Percentiles rank a stretch among this genome's conserved stretches.
Evolutionary conservation across 2,888 invertebrate genomes (phyloP).

Genomic region (Acrobasis suavella): DNA sequence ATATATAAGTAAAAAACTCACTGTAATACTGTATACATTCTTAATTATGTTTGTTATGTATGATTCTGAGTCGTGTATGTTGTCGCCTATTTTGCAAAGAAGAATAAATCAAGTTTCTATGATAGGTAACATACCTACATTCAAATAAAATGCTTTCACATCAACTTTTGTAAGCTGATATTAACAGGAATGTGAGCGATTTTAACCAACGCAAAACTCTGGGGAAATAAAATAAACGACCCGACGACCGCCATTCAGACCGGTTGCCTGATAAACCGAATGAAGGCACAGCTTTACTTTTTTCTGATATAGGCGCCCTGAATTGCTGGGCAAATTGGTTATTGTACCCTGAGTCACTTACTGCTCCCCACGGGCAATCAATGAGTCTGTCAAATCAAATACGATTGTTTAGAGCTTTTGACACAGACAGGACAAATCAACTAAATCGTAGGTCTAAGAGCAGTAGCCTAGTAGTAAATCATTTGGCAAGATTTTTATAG

Average conservation of each 20-base stretch:
- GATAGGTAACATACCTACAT: no score
- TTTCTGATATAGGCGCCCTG: conserved; percentile 41
- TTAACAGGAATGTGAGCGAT: conserved; percentile 25
- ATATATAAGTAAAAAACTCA: no score
- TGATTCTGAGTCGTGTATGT: no score
- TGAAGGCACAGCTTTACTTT: conserved; percentile 32
- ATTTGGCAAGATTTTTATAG: no score
- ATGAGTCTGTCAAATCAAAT: conserved; percentile 4
- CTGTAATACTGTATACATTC: no score
- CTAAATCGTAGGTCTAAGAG: no score
- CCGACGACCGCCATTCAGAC: conserved; percentile 56
- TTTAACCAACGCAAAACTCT: conserved; percentile 44
- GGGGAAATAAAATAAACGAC: conserved; percentile 60
- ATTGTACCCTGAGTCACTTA: conserved; percentile 41
- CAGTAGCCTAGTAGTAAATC: no score
- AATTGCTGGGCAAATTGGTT: conserved; percentile 47
- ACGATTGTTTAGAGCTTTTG: background rate
- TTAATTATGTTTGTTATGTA: no score
- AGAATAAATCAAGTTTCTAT: no score
- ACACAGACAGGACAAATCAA: background rate
- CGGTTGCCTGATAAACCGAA: conserved; percentile 50
- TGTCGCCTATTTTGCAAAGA: no score
- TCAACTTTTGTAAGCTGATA: conserved; percentile 5
- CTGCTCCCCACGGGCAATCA: conserved; percentile 4
- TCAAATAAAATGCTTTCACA: no score